Evolutionary conservation across 2,888 invertebrate species (phyloP).

Genomic region (Slavum lentiscoides): DNA sequence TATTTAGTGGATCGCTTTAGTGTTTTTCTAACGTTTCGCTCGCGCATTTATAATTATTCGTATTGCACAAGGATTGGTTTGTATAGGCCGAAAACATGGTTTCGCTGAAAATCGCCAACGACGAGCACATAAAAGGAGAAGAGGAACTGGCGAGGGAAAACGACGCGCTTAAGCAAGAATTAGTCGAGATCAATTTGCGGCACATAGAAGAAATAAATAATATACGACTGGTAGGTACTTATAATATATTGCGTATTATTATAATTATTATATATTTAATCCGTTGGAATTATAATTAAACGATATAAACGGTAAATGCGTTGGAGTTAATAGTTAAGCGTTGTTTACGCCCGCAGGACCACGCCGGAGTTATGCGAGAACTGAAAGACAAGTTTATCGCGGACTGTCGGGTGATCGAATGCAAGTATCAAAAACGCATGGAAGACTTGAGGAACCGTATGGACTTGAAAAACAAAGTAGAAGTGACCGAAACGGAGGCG

Average conservation of each 20-base stretch:
- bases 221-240: conserved; percentile 68
- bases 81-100: conserved; percentile 75
- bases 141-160: conserved; percentile 76
- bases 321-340: not conserved
- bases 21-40: too few species aligned
- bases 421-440: conserved; percentile 76
- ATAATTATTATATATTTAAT: not conserved
- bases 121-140: conserved; percentile 78
- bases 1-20: too few species aligned
- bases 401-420: conserved; percentile 71
- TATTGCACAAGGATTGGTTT: not conserved
- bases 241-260: not conserved
- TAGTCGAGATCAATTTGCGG: conserved; percentile 71
- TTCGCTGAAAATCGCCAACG: conserved; percentile 79
- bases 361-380: conserved; percentile 64
- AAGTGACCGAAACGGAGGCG: conserved; percentile 87
- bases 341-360: conserved; percentile 58
- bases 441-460: conserved; percentile 72
- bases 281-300: not conserved
- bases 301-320: too few species aligned
- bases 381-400: conserved; percentile 69
- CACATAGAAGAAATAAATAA: conserved; percentile 75
- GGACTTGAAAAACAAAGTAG: conserved; percentile 75
- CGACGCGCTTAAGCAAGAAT: conserved; percentile 67
- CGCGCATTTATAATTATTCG: too few species aligned